Evolutionary conservation across 1,140 invertebrate genomes (phyloP).

Genomic region (Asobara japonica): DNA sequence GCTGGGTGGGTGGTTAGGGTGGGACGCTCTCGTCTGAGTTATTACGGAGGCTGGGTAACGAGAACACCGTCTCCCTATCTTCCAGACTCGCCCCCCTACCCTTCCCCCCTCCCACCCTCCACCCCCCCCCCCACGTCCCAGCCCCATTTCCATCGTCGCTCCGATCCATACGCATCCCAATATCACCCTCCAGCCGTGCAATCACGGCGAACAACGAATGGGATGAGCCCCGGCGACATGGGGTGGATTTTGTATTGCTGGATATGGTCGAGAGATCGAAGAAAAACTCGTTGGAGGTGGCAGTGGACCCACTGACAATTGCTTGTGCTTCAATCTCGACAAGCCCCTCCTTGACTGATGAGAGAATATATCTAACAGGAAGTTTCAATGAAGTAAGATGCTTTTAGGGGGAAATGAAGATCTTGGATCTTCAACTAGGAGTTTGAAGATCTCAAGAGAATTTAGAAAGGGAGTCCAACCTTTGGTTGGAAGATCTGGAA

Average conservation of each 20-base stretch:
- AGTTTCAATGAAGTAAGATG: no score
- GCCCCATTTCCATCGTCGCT: slow-evolving; percentile 8
- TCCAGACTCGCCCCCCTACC: no score
- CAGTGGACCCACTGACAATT: slow-evolving; percentile 51
- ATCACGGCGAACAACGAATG: slow-evolving; percentile 62
- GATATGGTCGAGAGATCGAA: slow-evolving; percentile 26
- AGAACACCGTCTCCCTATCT: slow-evolving; percentile 36
- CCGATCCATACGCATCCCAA: slow-evolving; percentile 55
- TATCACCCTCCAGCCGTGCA: slow-evolving; percentile 61
- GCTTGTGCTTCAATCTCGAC: slow-evolving; percentile 54
- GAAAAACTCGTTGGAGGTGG: slow-evolving; percentile 45
- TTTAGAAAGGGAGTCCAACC: no score
- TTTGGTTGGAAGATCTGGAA: no score
- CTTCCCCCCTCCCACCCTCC: no score
- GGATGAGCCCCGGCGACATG: slow-evolving; percentile 52
- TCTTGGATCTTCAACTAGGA: no score
- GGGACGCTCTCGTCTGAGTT: not conserved
- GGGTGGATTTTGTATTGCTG: slow-evolving; percentile 27
- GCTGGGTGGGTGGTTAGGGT: no score
- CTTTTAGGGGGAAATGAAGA: no score
- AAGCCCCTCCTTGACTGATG: no score
- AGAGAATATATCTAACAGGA: no score
- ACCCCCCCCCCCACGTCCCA: slow-evolving; percentile 31
- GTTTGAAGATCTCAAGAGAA: no score
- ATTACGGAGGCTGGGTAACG: slow-evolving; percentile 24